These are phyloP conservation scores for Zaprionus tsacasi DNA, from an alignment of 1,140 invertebrate genomes.

Conservation along the genomic window DNA sequence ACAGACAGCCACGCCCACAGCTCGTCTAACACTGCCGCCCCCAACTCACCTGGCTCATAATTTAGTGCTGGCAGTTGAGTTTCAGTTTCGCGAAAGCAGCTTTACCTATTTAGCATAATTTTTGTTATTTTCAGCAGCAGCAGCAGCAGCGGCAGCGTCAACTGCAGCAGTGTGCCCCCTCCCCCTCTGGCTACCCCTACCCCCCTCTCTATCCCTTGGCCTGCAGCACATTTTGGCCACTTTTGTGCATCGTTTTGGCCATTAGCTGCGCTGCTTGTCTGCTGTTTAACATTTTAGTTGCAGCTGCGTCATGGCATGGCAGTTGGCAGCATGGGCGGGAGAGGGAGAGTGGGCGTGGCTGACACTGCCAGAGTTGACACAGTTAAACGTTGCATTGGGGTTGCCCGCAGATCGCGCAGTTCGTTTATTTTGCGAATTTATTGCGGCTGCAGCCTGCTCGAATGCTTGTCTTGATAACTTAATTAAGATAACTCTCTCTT, in stretches of 20 bases:
- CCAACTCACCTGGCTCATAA: constrained; percentile 38
- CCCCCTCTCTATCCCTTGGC: constrained; percentile 33
- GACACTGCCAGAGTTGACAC: constrained; percentile 59
- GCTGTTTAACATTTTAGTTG: constrained; percentile 69
- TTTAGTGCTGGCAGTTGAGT: constrained; percentile 71
- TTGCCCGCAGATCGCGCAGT: constrained; percentile 18
- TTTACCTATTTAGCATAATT: constrained; percentile 83
- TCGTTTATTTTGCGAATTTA: constrained; percentile 75
- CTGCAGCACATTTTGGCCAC: constrained; percentile 53
- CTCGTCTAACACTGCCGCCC: constrained; percentile 8
- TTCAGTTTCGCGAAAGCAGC: constrained; percentile 76
- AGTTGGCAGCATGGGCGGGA: not conserved
- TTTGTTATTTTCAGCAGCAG: constrained; percentile 57
- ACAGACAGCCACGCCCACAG: not conserved
- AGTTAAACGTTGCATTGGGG: constrained; percentile 56
- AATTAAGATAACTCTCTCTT: constrained; percentile 53
- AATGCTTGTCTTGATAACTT: constrained; percentile 64
- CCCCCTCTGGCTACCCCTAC: too few relatives aligned
- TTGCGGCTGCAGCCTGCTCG: constrained; percentile 49
- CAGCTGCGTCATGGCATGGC: constrained; percentile 27
- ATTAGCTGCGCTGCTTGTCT: constrained; percentile 54
- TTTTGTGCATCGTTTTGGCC: constrained; percentile 70
- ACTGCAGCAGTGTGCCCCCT: constrained; percentile 5
- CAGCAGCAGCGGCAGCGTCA: constrained; percentile 14
- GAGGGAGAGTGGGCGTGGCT: not conserved